Conservation (phyloP, 92 coral and sea anemone genomes). For the Plumapathes pennacea region DNA sequence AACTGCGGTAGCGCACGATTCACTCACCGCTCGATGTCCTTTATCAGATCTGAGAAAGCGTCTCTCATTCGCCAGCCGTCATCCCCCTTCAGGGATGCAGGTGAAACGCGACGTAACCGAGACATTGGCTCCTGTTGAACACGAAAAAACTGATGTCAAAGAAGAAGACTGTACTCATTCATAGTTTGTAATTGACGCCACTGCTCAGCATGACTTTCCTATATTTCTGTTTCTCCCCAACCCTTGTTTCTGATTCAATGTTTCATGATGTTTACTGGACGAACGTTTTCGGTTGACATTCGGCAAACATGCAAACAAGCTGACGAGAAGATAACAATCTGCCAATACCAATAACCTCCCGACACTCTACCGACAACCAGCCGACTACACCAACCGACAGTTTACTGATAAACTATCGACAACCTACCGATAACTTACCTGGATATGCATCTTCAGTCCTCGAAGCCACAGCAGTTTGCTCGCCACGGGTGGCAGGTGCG, state of each 20-base stretch:
- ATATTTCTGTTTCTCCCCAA: too few relatives aligned
- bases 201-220: too few relatives aligned
- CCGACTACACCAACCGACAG: too few relatives aligned
- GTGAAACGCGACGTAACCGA: constrained; percentile 81
- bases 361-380: too few relatives aligned
- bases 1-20: not conserved
- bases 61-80: constrained; percentile 96
- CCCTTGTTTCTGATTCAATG: too few relatives aligned
- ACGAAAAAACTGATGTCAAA: not conserved
- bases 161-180: too few relatives aligned
- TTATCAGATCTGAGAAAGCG: constrained; percentile 78
- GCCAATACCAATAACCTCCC: too few relatives aligned
- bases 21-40: constrained; percentile 88
- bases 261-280: too few relatives aligned
- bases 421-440: constrained; percentile 63
- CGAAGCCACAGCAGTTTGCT: constrained; percentile 94
- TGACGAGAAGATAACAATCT: not conserved
- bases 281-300: not conserved
- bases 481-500: constrained; percentile 96
- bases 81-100: constrained; percentile 93
- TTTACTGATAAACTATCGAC: too few relatives aligned
- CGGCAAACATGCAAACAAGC: not conserved
- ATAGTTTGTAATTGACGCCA: too few relatives aligned
- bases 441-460: constrained; percentile 84
- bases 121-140: constrained; percentile 84